A percentile compares a stretch with the other conserved stretches of the same genome.
Conservation (phyloP, 2,113 vertebrate genomes). For the Neogobius melanostomus region DNA sequence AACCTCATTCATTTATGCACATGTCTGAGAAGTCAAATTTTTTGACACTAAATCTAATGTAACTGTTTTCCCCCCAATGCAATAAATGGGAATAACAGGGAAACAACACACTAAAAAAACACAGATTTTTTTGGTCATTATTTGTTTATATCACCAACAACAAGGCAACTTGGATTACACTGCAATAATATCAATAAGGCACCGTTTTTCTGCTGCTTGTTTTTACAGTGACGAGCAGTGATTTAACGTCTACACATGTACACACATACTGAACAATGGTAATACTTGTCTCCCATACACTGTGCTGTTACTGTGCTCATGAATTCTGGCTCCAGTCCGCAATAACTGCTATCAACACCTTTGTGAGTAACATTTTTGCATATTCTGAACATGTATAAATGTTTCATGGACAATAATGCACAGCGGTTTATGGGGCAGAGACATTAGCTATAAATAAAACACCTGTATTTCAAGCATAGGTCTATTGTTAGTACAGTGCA, state of each 20-base stretch:
- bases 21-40: too few species aligned
- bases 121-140: constrained; percentile 4
- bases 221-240: constrained; percentile 30
- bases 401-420: constrained; percentile 16
- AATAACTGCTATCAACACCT: not conserved
- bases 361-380: constrained; percentile 3
- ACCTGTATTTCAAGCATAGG: not conserved
- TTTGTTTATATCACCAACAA: constrained; percentile 40
- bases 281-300: constrained; percentile 40
- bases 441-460: constrained; percentile 4
- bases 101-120: constrained; percentile 10
- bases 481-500: not conserved
- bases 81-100: not conserved
- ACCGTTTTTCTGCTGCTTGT: constrained; percentile 41
- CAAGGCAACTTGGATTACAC: constrained; percentile 69
- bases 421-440: constrained; percentile 21
- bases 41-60: not conserved
- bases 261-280: constrained; percentile 14
- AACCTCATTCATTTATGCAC: too few species aligned
- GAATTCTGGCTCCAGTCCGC: constrained; percentile 12
- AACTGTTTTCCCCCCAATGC: constrained; percentile 6
- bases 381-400: not conserved
- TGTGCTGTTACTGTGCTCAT: constrained; percentile 38
- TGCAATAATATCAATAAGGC: constrained; percentile 66
- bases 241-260: constrained; percentile 17